phyloP scores from a whole-genome alignment of 1,140 invertebrate genomes.

The Ostrea denselamellosa region DNA sequence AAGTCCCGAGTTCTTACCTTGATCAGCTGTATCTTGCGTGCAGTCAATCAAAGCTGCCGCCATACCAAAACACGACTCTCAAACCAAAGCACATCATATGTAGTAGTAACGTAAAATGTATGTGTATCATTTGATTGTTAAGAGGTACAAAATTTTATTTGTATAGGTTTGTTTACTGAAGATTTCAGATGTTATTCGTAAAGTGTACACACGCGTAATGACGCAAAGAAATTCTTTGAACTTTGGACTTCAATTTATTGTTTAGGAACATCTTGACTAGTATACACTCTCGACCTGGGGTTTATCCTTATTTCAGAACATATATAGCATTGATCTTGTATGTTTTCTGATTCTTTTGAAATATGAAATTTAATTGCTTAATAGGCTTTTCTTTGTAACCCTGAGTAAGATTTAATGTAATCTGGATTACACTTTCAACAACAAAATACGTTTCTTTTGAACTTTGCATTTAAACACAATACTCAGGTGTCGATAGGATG shows the following conservation, averaged over 20 bases:
- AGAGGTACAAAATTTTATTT: not conserved
- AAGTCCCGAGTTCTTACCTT: not conserved
- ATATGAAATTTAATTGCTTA: constrained; percentile 11
- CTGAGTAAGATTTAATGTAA: not conserved
- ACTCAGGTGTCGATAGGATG: not conserved
- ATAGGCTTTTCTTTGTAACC: constrained; percentile 16
- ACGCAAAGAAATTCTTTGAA: not conserved
- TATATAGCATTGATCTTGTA: not conserved
- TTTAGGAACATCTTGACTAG: constrained; percentile 9
- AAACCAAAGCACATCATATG: not conserved
- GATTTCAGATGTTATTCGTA: not conserved
- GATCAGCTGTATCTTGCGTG: not conserved
- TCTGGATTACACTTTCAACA: not conserved
- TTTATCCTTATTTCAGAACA: constrained; percentile 5
- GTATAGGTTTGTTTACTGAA: not conserved
- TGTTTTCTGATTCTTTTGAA: constrained; percentile 4
- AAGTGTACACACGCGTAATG: not conserved
- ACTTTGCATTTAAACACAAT: constrained; percentile 27
- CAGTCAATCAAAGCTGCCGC: not conserved
- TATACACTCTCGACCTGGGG: not conserved
- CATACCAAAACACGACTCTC: not conserved
- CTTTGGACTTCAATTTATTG: not conserved
- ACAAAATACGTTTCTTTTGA: not conserved
- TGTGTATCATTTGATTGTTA: not conserved
- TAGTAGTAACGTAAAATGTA: not conserved